Base-by-base conservation (phyloP, 1,140 invertebrate species). In the Sinella curviseta region DNA sequence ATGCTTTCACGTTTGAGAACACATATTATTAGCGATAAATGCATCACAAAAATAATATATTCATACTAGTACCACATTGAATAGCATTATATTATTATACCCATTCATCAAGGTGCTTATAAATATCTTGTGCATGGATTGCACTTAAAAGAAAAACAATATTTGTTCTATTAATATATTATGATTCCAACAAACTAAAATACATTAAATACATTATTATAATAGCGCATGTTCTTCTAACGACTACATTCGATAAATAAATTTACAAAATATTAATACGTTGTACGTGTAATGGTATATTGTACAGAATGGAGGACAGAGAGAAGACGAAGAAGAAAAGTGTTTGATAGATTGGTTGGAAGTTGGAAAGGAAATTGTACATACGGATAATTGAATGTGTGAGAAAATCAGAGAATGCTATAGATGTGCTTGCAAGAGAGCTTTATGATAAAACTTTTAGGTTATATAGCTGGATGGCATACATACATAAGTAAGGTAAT, bases 121-220 rank as follows among this genome's bases (percentile, higher is more conserved):
- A 65, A 70, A 70, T 70, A 70, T 70, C 65, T 70, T 70, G 65
- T 70, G 65, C 65, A 70, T 70, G 31, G 65, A 70, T 33, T 70
- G 65, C 65, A 70, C 65, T 14, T 31, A 31, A 70, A 14, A 70
- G 8, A n/a, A 30, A 30, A 70, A 60, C 12, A 60, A 60, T 60
- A 48, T 60, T n/a, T 20, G 39, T 48, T 12, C 39, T 48, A 12
- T 48, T 12, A 48, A 48, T 48, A 20, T 48, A 48, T 8, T 12
- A 20, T 12, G 8, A 48, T 48, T 48, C 20, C 8, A 60, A 60
- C 8, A 60, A 60, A 60, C 24, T 26, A 12, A 26, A 60, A 60
- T 48, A 48, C 39, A n/a, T 48, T 8, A 48, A 48, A 48, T 8
- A 20, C 39, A 20, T 12, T 20, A 48, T 48, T 20, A 48, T n/a